A percentile compares a stretch with the other conserved stretches of the same genome.
Conservation (phyloP, 1,140 invertebrate genomes). For the Drosophila malerkotliana region DNA sequence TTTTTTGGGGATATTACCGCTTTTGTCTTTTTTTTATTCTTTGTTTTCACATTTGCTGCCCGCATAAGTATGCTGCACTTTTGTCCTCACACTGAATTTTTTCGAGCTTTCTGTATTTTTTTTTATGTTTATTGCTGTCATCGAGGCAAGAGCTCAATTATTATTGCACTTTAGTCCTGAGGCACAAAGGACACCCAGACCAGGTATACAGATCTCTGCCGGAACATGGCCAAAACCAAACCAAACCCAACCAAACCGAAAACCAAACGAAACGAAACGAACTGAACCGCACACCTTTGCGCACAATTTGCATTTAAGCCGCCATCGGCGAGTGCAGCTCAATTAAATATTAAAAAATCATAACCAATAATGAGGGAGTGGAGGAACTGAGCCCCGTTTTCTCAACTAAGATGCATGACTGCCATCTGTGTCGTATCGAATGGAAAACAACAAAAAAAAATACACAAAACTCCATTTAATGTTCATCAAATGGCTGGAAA, state of each 20-base stretch:
- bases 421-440: conserved; percentile 22
- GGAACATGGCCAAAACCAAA: conserved; percentile 2
- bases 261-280: conserved; percentile 11
- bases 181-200: conserved; percentile 14
- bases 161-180: conserved; percentile 41
- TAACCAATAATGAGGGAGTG: conserved; percentile 52
- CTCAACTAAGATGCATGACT: conserved; percentile 60
- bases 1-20: not conserved
- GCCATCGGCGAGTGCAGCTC: conserved; percentile 53
- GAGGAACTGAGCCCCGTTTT: conserved; percentile 1
- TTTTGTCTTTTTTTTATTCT: conserved; percentile 27
- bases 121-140: conserved; percentile 21
- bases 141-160: conserved; percentile 38
- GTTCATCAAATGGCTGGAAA: conserved; percentile 35
- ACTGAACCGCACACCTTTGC: conserved; percentile 72
- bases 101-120: not conserved
- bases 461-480: conserved; percentile 26
- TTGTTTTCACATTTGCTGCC: conserved; percentile 34
- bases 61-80: conserved; percentile 52
- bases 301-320: conserved; percentile 74
- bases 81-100: conserved; percentile 3
- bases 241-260: conserved; percentile 9
- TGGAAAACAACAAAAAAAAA: conserved; percentile 1
- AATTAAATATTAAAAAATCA: conserved; percentile 83
- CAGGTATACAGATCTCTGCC: not conserved